Base-by-base conservation (phyloP, 2,888 invertebrate genomes). In the Hermodice carunculata region DNA sequence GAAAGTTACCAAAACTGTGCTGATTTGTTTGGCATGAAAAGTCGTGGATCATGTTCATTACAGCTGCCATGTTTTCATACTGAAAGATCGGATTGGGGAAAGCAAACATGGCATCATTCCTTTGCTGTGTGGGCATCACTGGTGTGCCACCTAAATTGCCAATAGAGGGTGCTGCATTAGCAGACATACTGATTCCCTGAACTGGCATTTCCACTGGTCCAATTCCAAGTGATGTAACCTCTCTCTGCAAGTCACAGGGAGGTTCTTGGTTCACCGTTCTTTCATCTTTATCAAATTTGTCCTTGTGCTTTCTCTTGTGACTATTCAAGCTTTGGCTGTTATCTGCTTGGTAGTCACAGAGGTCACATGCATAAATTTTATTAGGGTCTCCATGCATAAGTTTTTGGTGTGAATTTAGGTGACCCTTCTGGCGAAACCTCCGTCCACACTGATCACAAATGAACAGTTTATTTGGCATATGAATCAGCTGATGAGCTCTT, bases 251-350 rank as follows among this genome's bases (percentile, higher is more conserved):
- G n/a, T n/a, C n/a, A n/a, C n/a, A n/a, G n/a, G n/a, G n/a, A n/a
- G n/a, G n/a, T n/a, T n/a, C n/a, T n/a, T n/a, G n/a, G n/a, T n/a
- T n/a, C n/a, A n/a, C n/a, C n/a, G n/a, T n/a, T n/a, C n/a, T n/a
- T n/a, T n/a, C n/a, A n/a, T n/a, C n/a, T n/a, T n/a, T n/a, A n/a
- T n/a, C n/a, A n/a, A n/a, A n/a, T 22, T 49, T 49, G 3, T n/a
- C 49, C 17, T 22, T 37, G 24, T 59, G 59, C 1, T 46, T 48
- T 1, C 59, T 32, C 59, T 48, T 59, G 28, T 59, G 59, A 34
- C 59, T 59, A 26, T 59, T 59, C 14, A 59, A n/a, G 28, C 59
- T 48, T 19, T 59, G 59, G 22, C 59, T 59, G 26, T 31, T 29
- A 5, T 32, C 17, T 14, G 59, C 48, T 1, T n/a, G 46, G 34